Conservation (phyloP, 2,113 vertebrate species). For the Arizona elegans region DNA sequence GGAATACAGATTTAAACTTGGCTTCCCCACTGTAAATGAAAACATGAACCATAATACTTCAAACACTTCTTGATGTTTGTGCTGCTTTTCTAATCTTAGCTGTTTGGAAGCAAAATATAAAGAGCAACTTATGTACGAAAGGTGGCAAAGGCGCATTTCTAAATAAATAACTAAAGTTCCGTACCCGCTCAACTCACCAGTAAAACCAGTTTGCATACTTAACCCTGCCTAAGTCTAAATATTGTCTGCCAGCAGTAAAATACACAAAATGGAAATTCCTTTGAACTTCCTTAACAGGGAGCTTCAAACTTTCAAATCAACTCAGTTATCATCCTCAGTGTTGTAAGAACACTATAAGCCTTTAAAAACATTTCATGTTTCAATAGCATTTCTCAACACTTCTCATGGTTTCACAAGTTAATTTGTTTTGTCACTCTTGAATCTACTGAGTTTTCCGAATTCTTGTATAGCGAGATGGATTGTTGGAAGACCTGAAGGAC, state of each 20-base stretch:
- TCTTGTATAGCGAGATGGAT: neutral
- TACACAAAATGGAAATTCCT: neutral
- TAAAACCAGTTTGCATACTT: neutral
- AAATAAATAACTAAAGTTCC: neutral
- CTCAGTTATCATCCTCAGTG: neutral
- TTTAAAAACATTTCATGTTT: neutral
- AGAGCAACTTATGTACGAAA: neutral
- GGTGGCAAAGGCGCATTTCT: neutral
- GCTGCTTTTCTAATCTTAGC: neutral
- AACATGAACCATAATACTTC: neutral
- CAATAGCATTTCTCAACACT: neutral
- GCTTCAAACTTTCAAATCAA: neutral
- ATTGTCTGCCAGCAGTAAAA: neutral
- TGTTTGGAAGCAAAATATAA: neutral
- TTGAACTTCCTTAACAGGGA: neutral
- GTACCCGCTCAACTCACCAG: neutral
- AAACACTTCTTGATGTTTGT: neutral
- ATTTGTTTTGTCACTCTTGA: neutral
- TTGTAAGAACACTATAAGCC: neutral
- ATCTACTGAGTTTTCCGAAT: neutral
- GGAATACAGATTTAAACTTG: neutral
- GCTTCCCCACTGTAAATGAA: neutral
- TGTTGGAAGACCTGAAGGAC: neutral
- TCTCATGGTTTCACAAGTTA: neutral
- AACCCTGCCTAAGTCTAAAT: neutral